Percentiles rank a stretch among this genome's conserved stretches.
Evolutionary conservation across 37 sponge, comb jelly and placozoan genomes (phyloP).

Genomic region (Theonella swinhoei): DNA sequence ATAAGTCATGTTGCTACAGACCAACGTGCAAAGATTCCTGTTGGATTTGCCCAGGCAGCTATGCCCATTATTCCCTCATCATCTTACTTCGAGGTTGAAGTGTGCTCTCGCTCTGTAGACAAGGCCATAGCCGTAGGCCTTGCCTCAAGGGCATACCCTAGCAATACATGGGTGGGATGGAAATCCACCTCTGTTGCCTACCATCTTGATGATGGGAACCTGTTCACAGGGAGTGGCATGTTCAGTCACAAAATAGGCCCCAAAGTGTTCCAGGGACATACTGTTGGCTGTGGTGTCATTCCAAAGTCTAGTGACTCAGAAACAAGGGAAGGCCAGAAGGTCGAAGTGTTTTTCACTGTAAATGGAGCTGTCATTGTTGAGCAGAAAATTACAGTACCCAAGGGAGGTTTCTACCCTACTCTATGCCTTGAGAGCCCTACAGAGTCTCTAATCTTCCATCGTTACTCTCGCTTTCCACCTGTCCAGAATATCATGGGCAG

Average conservation of each 20-base stretch:
- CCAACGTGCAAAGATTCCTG: not conserved
- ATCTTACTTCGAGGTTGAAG: constrained; percentile 74
- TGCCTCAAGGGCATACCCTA: constrained; percentile 29
- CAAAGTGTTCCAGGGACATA: constrained; percentile 42
- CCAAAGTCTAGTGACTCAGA: not conserved
- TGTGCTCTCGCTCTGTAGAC: constrained; percentile 26
- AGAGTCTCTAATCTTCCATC: constrained; percentile 38
- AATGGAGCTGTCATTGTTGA: constrained; percentile 48
- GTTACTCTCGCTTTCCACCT: constrained; percentile 27
- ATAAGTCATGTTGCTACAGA: not conserved
- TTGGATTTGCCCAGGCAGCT: constrained; percentile 58
- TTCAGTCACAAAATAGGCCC: constrained; percentile 42
- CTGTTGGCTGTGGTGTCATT: constrained; percentile 74
- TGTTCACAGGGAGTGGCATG: constrained; percentile 33
- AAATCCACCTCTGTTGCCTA: constrained; percentile 45
- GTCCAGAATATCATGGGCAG: constrained; percentile 7
- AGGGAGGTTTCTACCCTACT: constrained; percentile 64
- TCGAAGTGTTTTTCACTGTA: constrained; percentile 60
- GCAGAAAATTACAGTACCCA: constrained; percentile 37
- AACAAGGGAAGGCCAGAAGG: not conserved
- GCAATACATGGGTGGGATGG: constrained; percentile 39
- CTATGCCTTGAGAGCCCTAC: constrained; percentile 51
- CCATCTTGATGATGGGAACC: constrained; percentile 56
- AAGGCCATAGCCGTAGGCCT: constrained; percentile 70
- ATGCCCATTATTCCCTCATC: constrained; percentile 39